These are phyloP conservation scores for Glareola pratincola DNA, from an alignment of 2,113 vertebrate species.

Conservation along the genomic window DNA sequence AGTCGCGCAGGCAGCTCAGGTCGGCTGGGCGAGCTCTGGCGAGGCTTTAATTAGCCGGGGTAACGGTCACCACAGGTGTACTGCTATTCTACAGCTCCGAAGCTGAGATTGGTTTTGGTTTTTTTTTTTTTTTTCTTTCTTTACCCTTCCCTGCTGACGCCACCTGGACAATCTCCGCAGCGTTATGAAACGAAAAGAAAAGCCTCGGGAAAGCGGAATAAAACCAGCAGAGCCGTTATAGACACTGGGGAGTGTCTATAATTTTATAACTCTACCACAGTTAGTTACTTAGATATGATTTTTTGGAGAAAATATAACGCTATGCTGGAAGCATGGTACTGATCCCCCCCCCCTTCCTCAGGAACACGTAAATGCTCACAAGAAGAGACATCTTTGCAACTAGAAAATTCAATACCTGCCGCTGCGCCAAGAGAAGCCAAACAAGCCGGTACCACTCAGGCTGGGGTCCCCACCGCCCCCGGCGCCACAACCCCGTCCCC, in stretches of 20 bases:
- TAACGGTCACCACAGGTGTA: background rate
- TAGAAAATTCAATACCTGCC: background rate
- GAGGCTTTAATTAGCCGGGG: background rate
- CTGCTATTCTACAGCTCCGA: background rate
- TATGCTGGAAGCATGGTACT: accelerated
- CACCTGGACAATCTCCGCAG: background rate
- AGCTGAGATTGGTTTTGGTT: background rate
- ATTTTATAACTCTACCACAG: background rate
- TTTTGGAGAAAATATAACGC: background rate
- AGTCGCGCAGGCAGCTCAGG: background rate
- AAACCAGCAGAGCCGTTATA: background rate
- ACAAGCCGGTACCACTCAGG: accelerated
- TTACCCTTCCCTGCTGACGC: accelerated
- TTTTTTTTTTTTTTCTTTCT: too few species aligned
- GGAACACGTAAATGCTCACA: background rate
- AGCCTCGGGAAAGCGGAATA: background rate
- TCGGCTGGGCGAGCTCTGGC: background rate
- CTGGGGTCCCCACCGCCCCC: accelerated
- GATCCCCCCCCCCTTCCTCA: background rate
- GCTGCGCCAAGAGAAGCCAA: background rate
- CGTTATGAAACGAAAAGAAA: background rate
- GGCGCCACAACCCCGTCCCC: background rate
- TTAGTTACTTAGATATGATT: accelerated
- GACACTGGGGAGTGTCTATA: too few species aligned
- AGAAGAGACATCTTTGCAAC: background rate